Percentiles rank a stretch among this genome's conserved stretches.
Evolutionary conservation across 2,113 vertebrate genomes (phyloP).

Genomic region (Tachysurus fulvidraco): DNA sequence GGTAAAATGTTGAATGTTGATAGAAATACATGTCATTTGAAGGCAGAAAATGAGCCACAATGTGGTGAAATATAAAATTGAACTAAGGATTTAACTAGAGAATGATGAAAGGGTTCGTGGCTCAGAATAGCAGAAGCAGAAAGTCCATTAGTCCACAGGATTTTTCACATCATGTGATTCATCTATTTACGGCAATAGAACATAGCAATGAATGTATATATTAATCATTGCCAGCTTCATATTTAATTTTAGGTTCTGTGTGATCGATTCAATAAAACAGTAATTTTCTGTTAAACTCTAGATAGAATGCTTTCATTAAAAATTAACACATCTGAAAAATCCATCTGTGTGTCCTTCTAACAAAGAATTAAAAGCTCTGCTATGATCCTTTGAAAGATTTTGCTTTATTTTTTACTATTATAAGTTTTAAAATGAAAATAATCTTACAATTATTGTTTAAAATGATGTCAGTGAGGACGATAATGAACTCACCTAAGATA

Average conservation of each 20-base stretch:
- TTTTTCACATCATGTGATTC: slow-evolving; percentile 73
- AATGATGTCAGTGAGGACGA: neutral
- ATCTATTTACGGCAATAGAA: slow-evolving; percentile 74
- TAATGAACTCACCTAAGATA: neutral
- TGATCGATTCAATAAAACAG: slow-evolving; percentile 83
- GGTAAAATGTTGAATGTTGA: neutral
- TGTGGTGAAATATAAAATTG: neutral
- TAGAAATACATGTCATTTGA: neutral
- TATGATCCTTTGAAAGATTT: neutral
- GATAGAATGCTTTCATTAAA: slow-evolving; percentile 77
- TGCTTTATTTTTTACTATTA: neutral
- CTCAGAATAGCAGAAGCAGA: slow-evolving; percentile 70
- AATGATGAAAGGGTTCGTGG: slow-evolving; percentile 69
- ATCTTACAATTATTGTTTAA: neutral
- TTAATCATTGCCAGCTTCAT: slow-evolving; percentile 64
- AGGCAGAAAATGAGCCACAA: neutral
- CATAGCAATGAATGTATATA: slow-evolving; percentile 16
- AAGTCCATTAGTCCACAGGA: slow-evolving; percentile 69
- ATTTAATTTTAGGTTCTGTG: slow-evolving; percentile 84
- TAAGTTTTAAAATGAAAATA: neutral
- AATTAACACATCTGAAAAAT: slow-evolving; percentile 64
- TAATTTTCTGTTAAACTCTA: slow-evolving; percentile 81
- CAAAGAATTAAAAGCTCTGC: neutral
- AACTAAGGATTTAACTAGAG: neutral
- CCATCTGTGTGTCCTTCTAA: slow-evolving; percentile 1